Evolutionary conservation across 2,888 invertebrate species (phyloP).

Genomic region (Drosophila tripunctata): DNA sequence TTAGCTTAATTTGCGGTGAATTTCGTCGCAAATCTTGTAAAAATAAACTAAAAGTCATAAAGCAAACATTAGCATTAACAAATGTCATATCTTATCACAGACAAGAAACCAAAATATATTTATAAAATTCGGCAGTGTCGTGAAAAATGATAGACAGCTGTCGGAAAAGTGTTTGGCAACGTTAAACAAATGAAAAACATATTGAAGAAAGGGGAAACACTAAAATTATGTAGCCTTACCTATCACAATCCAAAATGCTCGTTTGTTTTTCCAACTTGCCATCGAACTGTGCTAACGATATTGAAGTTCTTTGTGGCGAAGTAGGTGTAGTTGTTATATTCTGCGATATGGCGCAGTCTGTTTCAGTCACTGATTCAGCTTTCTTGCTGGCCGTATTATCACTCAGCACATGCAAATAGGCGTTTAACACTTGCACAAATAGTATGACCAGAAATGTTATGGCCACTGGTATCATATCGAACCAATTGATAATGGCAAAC

Average conservation of each 20-base stretch:
- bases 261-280: constrained; percentile 74
- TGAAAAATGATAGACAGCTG: constrained; percentile 37
- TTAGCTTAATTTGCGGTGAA: neutral
- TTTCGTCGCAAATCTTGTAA: constrained; percentile 21
- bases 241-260: constrained; percentile 73
- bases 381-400: constrained; percentile 32
- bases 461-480: constrained; percentile 74
- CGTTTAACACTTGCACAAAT: constrained; percentile 73
- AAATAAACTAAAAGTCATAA: constrained; percentile 28
- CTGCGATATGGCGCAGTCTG: constrained; percentile 23
- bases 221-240: constrained; percentile 58
- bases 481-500: constrained; percentile 72
- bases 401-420: constrained; percentile 53
- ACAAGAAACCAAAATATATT: constrained; percentile 15
- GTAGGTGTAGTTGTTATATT: constrained; percentile 2
- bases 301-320: constrained; percentile 7
- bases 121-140: constrained; percentile 13
- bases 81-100: constrained; percentile 54
- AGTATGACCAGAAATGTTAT: constrained; percentile 60
- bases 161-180: constrained; percentile 16
- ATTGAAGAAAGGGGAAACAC: neutral
- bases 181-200: constrained; percentile 4
- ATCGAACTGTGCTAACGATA: constrained; percentile 28
- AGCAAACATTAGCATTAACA: constrained; percentile 17
- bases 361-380: constrained; percentile 12